Base-by-base conservation (phyloP, 2,113 vertebrate species). In the Pelusios castaneus region DNA sequence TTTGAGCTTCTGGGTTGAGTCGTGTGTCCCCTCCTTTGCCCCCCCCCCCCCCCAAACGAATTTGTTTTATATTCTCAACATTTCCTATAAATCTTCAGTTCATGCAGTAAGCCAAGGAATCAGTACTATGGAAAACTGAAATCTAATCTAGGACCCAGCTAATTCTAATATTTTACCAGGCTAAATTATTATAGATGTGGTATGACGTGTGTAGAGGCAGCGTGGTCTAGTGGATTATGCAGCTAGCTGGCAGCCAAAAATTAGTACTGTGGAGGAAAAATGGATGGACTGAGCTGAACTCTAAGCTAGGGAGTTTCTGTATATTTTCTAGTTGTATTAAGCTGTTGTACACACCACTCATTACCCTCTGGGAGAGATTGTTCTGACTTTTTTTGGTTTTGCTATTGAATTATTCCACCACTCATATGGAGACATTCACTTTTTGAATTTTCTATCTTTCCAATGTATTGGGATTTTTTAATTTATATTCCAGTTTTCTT, bases 181-280 rank as follows among this genome's bases (percentile, higher is more conserved):
- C 3, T 22, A 1, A 60, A 27, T 21, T 8, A 10, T 8, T 27
- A 49, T 22, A 41, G 41, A 24, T 0, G 67, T 70, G 38, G 41
- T 70, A 0, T 0, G 0, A 0, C 12, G 4, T 43, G 5, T 52
- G 12, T 10, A 47, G n/a, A 54, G 2, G 1, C 0, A 2, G 12
- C 4, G 6, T 5, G 49, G 34, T 29, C 3, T 51, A 31, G 31
- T 58, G 34, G 29, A 60, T 60, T 60, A 60, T 31, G 58, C 58
- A 34, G 58, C 31, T 16, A 60, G 29, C 29, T 60, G 29, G 31
- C 13, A 60, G 29, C 29, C 58, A 60, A 60, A 29, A 60, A 60
- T 60, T 31, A 31, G 58, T 45, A 22, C 2, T 5, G 22, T 1
- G 0, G 13, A 11, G n/a, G 27, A 84, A 9, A 1, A 95, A 92